Evolutionary conservation across 2,888 invertebrate genomes (phyloP), one percentile per base, ranked within the genome.

Genomic region (Dorcus parallelipipedus): DNA sequence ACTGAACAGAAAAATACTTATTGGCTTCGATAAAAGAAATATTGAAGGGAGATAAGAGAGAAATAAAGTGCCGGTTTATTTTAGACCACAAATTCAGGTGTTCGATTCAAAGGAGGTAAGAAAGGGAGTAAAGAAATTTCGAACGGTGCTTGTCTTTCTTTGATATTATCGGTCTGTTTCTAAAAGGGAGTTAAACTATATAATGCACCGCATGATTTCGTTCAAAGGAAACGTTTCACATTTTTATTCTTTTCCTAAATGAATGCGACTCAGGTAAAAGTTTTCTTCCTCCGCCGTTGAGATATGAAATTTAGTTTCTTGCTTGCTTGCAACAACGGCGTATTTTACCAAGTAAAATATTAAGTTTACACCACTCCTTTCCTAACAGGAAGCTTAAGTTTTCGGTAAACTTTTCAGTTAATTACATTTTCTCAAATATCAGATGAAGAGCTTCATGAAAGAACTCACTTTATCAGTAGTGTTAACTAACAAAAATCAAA

Each of bases 11-110:
- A 33, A 33, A 67, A 66, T 67, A 67, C 68, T 69, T 69, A 69
- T 69, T 69, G 69, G 67, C 68, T 67, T 64, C 65, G 63, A 71
- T 68, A 69, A 69, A 69, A 68, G 69, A 69, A 70, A 68, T 69
- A 69, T 69, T 66, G 68, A 67, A 70, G 63, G 58, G 64, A 68
- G 69, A 70, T 69, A 70, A 71, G 67, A 65, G 59, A 56, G 61
- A 65, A 67, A 69, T 66, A 67, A 68, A 68, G 60, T 63, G 66
- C 64, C 58, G 63, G 55, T 61, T 63, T 56, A 58, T 63, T 64
- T 63, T 57, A 65, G 62, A 64, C 66, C 66, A 64, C 67, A 64
- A 68, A 67, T 68, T 67, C 67, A 69, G 66, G 67, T 67, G 65
- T 60, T 65, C 63, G 60, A 33, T 33, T 33, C 26, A 63, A 64